phyloP scores from a whole-genome alignment of 2,113 vertebrate genomes.

The Malaclemys terrapin region DNA sequence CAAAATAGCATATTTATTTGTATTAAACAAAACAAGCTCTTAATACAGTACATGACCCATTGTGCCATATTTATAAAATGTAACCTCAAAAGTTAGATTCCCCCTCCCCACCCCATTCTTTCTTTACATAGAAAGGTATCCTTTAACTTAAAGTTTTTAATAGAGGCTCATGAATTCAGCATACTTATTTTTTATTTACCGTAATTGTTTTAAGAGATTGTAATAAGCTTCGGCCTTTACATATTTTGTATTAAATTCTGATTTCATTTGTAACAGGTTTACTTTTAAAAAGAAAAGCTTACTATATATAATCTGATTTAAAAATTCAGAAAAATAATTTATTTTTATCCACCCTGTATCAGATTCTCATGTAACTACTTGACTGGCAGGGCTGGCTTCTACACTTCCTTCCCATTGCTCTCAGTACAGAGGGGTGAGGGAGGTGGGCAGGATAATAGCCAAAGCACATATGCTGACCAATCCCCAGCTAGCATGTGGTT shows the following conservation, averaged over 20 bases:
- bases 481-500: background rate
- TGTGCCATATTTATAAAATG: background rate
- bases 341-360: background rate
- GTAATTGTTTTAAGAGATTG: background rate
- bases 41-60: background rate
- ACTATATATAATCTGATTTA: background rate
- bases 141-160: background rate
- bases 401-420: background rate
- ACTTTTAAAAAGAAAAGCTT: background rate
- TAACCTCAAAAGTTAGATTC: background rate
- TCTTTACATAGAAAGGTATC: background rate
- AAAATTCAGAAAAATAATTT: background rate
- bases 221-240: background rate
- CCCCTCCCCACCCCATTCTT: background rate
- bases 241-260: background rate
- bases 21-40: background rate
- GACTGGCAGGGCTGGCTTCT: background rate
- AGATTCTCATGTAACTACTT: background rate
- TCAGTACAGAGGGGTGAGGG: accelerated
- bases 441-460: background rate
- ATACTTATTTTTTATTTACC: background rate
- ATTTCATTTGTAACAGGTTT: background rate
- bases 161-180: background rate
- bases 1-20: background rate
- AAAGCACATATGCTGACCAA: too few relatives aligned